Evolutionary conservation across 2,113 vertebrate genomes (phyloP).

Genomic region (Pungitius pungitius): DNA sequence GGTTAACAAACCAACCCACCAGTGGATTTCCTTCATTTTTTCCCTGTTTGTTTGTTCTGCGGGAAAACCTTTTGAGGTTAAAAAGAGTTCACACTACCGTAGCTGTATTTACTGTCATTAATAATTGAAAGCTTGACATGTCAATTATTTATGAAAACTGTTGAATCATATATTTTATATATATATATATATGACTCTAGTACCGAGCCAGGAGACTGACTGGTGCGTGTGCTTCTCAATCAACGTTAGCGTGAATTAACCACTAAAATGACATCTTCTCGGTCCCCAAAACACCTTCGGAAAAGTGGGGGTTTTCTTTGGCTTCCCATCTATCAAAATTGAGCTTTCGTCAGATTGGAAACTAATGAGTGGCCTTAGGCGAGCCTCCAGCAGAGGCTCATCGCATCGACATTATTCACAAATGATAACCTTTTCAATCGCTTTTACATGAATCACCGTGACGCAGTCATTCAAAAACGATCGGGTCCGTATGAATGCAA

Average conservation of each 20-base stretch:
- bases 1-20: conserved; percentile 41
- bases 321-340: conserved; percentile 23
- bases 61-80: conserved; percentile 17
- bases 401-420: conserved; percentile 34
- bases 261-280: neutral
- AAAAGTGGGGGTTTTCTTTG: neutral
- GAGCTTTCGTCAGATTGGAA: conserved; percentile 39
- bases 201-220: neutral
- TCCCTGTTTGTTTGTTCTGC: conserved; percentile 30
- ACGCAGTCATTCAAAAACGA: conserved; percentile 23
- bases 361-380: conserved; percentile 1
- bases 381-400: conserved; percentile 1
- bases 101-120: neutral
- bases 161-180: neutral
- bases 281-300: neutral
- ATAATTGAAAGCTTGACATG: neutral
- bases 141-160: neutral
- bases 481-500: conserved; percentile 23
- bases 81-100: neutral
- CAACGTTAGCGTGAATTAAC: conserved; percentile 3
- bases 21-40: conserved; percentile 27
- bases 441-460: conserved; percentile 17
- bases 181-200: neutral
- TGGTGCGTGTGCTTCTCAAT: neutral
- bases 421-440: conserved; percentile 13